Evolutionary conservation across 2,888 invertebrate species (phyloP).

Genomic region (Mactromeris polynyma): DNA sequence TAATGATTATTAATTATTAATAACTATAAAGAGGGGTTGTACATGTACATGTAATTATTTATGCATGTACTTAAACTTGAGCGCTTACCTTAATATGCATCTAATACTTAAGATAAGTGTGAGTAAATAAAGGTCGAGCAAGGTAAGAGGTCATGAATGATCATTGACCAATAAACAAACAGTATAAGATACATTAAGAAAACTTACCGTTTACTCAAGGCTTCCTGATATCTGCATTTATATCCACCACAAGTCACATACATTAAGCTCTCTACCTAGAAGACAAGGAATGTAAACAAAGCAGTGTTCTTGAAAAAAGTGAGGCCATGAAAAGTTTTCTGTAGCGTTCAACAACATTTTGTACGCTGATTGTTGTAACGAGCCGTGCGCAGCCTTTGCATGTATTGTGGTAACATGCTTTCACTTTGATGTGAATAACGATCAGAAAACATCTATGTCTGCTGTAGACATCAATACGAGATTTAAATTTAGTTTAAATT

Average conservation of each 20-base stretch:
- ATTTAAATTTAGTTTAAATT: conserved; percentile 7
- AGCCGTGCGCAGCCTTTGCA: too few relatives aligned
- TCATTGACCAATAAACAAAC: conserved; percentile 7
- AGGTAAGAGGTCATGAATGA: background rate
- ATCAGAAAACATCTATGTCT: background rate
- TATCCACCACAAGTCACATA: background rate
- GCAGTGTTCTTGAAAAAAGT: background rate
- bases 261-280: background rate
- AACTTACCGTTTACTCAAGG: background rate
- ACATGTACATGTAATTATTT: too few relatives aligned
- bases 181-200: background rate
- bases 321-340: background rate
- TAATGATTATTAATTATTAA: background rate
- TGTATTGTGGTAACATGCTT: background rate
- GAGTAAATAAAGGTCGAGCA: background rate
- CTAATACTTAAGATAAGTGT: background rate
- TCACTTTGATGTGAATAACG: background rate
- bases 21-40: background rate
- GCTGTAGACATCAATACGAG: conserved; percentile 14
- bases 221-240: background rate
- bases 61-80: too few relatives aligned
- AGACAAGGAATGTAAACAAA: background rate
- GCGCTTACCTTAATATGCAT: too few relatives aligned
- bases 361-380: background rate
- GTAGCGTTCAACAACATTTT: background rate